Percentiles rank a stretch among this genome's conserved stretches.
Evolutionary conservation across 2,113 vertebrate species (phyloP).

Genomic region (Austrofundulus limnaeus): DNA sequence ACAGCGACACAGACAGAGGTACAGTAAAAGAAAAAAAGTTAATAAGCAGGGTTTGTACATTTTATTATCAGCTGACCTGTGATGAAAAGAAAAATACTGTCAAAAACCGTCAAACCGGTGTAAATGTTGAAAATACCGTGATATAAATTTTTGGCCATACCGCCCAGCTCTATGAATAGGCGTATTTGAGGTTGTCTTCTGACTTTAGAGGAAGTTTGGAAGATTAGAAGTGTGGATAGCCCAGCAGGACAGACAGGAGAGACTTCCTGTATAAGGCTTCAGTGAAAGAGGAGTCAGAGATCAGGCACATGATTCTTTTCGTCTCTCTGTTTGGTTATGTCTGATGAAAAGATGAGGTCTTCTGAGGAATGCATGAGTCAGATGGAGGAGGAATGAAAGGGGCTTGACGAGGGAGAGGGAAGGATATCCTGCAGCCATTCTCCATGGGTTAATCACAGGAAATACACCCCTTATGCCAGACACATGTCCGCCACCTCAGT

Average conservation of each 20-base stretch:
- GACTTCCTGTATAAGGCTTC: conserved; percentile 7
- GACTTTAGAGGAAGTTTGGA: conserved; percentile 13
- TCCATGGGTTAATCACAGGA: conserved; percentile 73
- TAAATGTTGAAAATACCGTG: no score
- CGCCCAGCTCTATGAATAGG: no score
- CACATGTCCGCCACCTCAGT: conserved; percentile 40
- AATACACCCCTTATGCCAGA: conserved; percentile 53
- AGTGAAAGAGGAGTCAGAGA: conserved; percentile 31
- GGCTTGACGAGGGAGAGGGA: conserved; percentile 47
- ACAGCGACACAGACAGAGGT: no score
- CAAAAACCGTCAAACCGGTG: no score
- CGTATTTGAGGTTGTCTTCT: conserved; percentile 27
- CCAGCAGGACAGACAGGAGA: conserved; percentile 22
- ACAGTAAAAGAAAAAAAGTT: no score
- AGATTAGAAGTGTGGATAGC: conserved; percentile 20
- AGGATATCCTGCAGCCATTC: conserved; percentile 71
- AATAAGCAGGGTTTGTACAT: no score
- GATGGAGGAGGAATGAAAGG: conserved; percentile 43
- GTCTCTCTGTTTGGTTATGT: conserved; percentile 18
- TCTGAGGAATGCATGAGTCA: conserved; percentile 75
- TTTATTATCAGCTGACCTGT: no score
- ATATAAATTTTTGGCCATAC: no score
- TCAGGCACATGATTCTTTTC: conserved; percentile 35
- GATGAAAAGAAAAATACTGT: no score
- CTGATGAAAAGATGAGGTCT: conserved; percentile 51